Percentiles rank a stretch among this genome's conserved stretches.
Evolutionary conservation across 2,888 invertebrate genomes (phyloP).

Genomic region (Synergus itoensis): DNA sequence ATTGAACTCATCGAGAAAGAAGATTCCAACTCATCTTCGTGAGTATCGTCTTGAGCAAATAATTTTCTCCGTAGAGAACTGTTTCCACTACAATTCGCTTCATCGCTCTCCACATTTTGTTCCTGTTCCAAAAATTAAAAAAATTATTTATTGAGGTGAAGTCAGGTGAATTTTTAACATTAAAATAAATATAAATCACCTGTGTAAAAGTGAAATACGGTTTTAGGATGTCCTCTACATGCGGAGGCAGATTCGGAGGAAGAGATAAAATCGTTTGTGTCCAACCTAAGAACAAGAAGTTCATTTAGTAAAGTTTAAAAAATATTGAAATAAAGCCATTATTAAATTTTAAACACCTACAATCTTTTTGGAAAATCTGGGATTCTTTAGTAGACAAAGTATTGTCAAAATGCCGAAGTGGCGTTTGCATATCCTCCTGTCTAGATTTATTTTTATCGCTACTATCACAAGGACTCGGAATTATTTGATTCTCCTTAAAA

Average conservation of each 20-base stretch:
- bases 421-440: constrained; percentile 58
- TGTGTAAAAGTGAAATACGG: constrained; percentile 82
- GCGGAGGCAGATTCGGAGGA: constrained; percentile 82
- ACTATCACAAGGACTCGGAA: constrained; percentile 80
- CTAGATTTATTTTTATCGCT: constrained; percentile 59
- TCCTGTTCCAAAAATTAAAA: constrained; percentile 61
- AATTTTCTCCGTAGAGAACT: constrained; percentile 73
- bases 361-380: constrained; percentile 64
- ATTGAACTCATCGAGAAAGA: constrained; percentile 65
- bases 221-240: constrained; percentile 82
- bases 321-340: constrained; percentile 26
- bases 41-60: constrained; percentile 63
- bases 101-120: constrained; percentile 70
- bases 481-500: constrained; percentile 80
- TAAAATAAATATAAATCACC: constrained; percentile 59
- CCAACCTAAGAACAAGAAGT: constrained; percentile 79
- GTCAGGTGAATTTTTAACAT: constrained; percentile 60
- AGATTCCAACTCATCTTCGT: constrained; percentile 56
- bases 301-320: neutral
- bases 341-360: constrained; percentile 55
- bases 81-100: constrained; percentile 71
- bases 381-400: constrained; percentile 55
- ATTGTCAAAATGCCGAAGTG: constrained; percentile 56
- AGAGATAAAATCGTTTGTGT: constrained; percentile 84
- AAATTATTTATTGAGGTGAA: constrained; percentile 63